A percentile compares a stretch with the other conserved stretches of the same genome.
These are phyloP conservation scores for Arothron firmamentum DNA, from an alignment of 2,113 vertebrate genomes.

Conservation along the genomic window DNA sequence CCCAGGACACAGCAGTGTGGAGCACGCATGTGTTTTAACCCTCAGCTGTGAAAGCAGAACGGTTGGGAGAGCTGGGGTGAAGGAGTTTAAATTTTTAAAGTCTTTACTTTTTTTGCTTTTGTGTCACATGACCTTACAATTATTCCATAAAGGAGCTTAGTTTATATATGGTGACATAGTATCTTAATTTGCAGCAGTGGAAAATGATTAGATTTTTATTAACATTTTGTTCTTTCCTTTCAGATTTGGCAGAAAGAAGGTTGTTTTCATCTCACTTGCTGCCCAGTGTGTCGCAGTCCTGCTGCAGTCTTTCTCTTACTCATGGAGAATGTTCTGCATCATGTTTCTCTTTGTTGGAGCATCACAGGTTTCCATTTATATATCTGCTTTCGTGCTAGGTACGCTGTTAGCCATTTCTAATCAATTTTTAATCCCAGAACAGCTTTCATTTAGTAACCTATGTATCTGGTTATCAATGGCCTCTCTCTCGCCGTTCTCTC, in stretches of 20 bases:
- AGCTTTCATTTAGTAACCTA: background rate
- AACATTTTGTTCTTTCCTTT: background rate
- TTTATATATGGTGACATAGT: too few species aligned
- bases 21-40: background rate
- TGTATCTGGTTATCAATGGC: background rate
- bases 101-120: conserved; percentile 16
- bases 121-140: background rate
- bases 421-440: background rate
- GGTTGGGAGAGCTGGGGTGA: background rate
- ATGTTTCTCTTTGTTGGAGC: conserved; percentile 87
- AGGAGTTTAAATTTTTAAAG: background rate
- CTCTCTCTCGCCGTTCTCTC: background rate
- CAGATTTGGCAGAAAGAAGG: conserved; percentile 91
- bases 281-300: conserved; percentile 84
- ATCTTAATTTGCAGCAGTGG: too few species aligned
- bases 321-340: conserved; percentile 85
- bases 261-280: conserved; percentile 84
- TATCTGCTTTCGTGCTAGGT: conserved; percentile 94
- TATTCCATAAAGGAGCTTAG: too few species aligned
- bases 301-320: conserved; percentile 85
- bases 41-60: conserved; percentile 42
- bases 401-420: conserved; percentile 24
- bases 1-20: conserved; percentile 21
- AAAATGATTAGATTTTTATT: background rate
- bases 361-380: conserved; percentile 91